phyloP scores from a whole-genome alignment of 1,140 invertebrate species.

The Augochlora pura region DNA sequence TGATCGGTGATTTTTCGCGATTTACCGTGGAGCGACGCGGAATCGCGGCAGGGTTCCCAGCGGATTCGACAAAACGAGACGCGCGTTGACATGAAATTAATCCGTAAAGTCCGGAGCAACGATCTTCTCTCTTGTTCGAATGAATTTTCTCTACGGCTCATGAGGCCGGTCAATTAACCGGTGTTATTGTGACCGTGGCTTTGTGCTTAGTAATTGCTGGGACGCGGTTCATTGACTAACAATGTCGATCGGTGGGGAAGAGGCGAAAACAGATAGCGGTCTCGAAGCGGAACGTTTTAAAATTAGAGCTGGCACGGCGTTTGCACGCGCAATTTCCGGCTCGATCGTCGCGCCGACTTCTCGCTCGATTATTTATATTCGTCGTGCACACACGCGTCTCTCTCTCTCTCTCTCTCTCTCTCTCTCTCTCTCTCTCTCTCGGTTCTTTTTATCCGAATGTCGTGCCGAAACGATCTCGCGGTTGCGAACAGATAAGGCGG shows the following conservation, averaged over 20 bases:
- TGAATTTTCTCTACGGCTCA: slow-evolving; percentile 40
- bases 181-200: slow-evolving; percentile 45
- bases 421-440: too few species aligned
- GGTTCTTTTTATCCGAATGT: too few species aligned
- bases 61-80: background rate
- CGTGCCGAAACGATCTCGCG: too few species aligned
- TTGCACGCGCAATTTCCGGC: slow-evolving; percentile 34
- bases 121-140: slow-evolving; percentile 39
- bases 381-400: too few species aligned
- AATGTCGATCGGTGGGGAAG: slow-evolving; percentile 34
- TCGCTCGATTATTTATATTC: slow-evolving; percentile 26
- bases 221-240: slow-evolving; percentile 48
- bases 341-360: slow-evolving; percentile 8
- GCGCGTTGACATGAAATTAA: slow-evolving; percentile 30
- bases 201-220: slow-evolving; percentile 51
- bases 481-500: too few species aligned
- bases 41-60: background rate
- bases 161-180: slow-evolving; percentile 44
- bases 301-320: slow-evolving; percentile 41
- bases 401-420: too few species aligned
- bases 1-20: too few species aligned
- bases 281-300: slow-evolving; percentile 37
- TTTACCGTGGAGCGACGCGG: too few species aligned
- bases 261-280: background rate
- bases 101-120: slow-evolving; percentile 15